Conservation (phyloP, 2,888 invertebrate species). For the Auanema sp. region DNA sequence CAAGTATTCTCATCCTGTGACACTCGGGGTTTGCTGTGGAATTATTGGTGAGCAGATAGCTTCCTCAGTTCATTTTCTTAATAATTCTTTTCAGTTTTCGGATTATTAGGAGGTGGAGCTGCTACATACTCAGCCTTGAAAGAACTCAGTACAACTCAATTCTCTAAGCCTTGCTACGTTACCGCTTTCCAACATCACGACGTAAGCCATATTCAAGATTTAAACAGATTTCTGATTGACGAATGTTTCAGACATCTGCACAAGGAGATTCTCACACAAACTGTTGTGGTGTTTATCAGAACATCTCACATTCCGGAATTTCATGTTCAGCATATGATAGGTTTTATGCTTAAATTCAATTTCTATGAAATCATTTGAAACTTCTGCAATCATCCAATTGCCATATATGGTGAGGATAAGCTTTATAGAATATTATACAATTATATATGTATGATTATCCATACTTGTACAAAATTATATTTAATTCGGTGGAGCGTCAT, state of each 20-base stretch:
- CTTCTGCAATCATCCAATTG: too few relatives aligned
- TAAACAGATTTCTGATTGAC: background rate
- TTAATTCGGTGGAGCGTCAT: too few relatives aligned
- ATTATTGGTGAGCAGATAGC: slow-evolving; percentile 42
- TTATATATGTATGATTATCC: too few relatives aligned
- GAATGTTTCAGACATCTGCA: slow-evolving; percentile 10
- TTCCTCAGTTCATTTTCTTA: too few relatives aligned
- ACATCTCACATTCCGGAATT: slow-evolving; percentile 7
- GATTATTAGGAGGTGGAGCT: slow-evolving; percentile 54
- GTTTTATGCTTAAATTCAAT: too few relatives aligned
- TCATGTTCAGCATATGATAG: too few relatives aligned
- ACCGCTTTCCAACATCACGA: slow-evolving; percentile 22
- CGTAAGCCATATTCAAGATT: background rate
- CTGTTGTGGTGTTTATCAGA: slow-evolving; percentile 23
- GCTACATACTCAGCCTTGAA: slow-evolving; percentile 59
- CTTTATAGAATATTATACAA: too few relatives aligned
- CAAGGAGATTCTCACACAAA: slow-evolving; percentile 15
- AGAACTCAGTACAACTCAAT: slow-evolving; percentile 51
- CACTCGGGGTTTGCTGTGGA: slow-evolving; percentile 32
- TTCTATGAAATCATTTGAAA: too few relatives aligned
- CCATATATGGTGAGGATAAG: too few relatives aligned
- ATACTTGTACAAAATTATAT: too few relatives aligned
- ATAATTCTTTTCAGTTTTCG: slow-evolving; percentile 45
- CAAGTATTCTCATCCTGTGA: slow-evolving; percentile 24
- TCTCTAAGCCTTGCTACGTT: slow-evolving; percentile 55